Base-by-base conservation (phyloP, 2,888 invertebrate species). In the Chironomus riparius region DNA sequence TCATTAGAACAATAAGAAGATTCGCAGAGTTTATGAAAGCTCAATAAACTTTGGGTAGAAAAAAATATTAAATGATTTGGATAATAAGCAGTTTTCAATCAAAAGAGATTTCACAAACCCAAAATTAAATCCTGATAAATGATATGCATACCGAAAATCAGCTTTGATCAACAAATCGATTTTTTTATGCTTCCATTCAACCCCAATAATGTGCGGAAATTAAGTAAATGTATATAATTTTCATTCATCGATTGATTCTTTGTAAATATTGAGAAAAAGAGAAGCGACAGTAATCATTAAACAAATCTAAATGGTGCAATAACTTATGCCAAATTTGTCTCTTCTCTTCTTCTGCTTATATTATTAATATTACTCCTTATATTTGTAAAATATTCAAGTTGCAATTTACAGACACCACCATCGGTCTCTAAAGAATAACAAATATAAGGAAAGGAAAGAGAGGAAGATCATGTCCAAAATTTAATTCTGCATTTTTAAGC, bases 291-390 rank as follows among this genome's bases (percentile, higher is more conserved):
- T 47, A 13, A 47, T 47, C 21, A 65, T 65, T 65, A 65, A 73
- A 62, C n/a, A 21, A 28, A 15, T 15, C 47, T 47, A 56, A 73
- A 65, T 56, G 62, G 18, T 62, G 47, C 73, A 73, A 73, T 73
- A 73, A 73, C 56, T 73, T 73, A 73, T 47, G 12, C 47, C 62
- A 28, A 73, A 73, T 62, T 73, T 47, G 61, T 73, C 73, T 50
- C 22, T 21, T 24, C 5, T 62, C 18, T 62, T 65, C 18, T 18
- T 65, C 4, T 13, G 3, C 12, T 65, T 24, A 24, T 65, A 24
- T 24, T 65, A 15, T 24, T 24, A 21, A 24, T 24, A 38, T 38
- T 38, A 38, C 28, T 38, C 38, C 1, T 38, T 38, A 38, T 38
- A 38, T 38, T 65, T 62, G 21, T 18, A 62, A 62, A 24, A 22